phyloP scores from a whole-genome alignment of 2,113 vertebrate genomes.

The Oncorhynchus nerka region DNA sequence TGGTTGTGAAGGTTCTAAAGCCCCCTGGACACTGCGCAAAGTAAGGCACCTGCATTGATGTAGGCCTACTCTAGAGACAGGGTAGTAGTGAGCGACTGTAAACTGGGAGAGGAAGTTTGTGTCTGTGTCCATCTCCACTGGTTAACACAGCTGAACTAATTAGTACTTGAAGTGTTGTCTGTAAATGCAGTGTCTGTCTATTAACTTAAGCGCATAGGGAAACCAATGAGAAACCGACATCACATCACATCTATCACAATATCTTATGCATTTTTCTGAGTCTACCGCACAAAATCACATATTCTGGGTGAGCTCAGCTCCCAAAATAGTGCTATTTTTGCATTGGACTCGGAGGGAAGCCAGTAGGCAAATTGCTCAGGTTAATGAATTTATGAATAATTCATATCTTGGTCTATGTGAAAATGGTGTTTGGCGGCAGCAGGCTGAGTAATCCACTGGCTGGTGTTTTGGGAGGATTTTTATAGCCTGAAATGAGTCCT shows the following conservation, averaged over 20 bases:
- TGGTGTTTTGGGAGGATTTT: slow-evolving; percentile 11
- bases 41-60: too few relatives aligned
- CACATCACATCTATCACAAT: slow-evolving; percentile 37
- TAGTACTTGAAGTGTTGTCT: too few relatives aligned
- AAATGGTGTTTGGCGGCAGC: slow-evolving; percentile 18
- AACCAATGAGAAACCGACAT: slow-evolving; percentile 37
- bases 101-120: too few relatives aligned
- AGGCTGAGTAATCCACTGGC: slow-evolving; percentile 48
- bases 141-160: too few relatives aligned
- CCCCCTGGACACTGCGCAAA: too few relatives aligned
- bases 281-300: slow-evolving; percentile 3
- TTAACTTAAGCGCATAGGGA: slow-evolving; percentile 4
- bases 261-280: slow-evolving; percentile 11
- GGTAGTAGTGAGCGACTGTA: too few relatives aligned
- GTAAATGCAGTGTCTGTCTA: neutral
- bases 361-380: slow-evolving; percentile 59
- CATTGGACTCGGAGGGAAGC: slow-evolving; percentile 44
- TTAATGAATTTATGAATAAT: slow-evolving; percentile 71
- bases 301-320: slow-evolving; percentile 39
- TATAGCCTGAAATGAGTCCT: slow-evolving; percentile 13
- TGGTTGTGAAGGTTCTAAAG: too few relatives aligned
- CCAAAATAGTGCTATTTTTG: slow-evolving; percentile 46
- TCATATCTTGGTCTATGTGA: slow-evolving; percentile 57
- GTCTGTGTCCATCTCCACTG: too few relatives aligned
- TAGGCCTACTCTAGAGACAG: too few relatives aligned